Percentiles rank a stretch among this genome's conserved stretches.
Evolutionary conservation across 2,113 vertebrate genomes (phyloP).

Genomic region (Sialia sialis): DNA sequence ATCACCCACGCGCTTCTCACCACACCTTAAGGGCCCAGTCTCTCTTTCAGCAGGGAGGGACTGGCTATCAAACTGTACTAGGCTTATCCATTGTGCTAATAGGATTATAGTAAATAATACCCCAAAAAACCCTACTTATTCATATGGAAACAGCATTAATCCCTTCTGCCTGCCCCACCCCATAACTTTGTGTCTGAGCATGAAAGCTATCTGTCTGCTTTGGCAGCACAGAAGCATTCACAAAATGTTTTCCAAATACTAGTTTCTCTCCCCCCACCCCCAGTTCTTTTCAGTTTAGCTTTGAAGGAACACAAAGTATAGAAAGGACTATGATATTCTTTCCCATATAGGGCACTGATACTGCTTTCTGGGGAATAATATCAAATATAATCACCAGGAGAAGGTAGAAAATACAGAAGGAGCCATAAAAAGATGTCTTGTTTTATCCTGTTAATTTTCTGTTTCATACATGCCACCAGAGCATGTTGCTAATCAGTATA

Average conservation of each 20-base stretch:
- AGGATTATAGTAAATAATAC: background rate
- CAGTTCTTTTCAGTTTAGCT: background rate
- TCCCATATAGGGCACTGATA: background rate
- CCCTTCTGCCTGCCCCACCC: conserved; percentile 4
- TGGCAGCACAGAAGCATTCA: conserved; percentile 4
- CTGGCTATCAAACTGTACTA: background rate
- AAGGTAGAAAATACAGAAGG: background rate
- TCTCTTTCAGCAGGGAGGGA: background rate
- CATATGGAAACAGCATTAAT: conserved; percentile 12
- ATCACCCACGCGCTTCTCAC: conserved; percentile 37
- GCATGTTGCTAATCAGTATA: background rate
- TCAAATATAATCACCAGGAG: background rate
- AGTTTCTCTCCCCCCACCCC: background rate
- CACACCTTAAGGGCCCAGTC: background rate
- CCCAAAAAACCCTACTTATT: background rate
- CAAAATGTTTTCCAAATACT: background rate
- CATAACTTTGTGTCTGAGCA: background rate
- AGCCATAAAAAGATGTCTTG: background rate
- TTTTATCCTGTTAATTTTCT: background rate
- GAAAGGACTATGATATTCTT: background rate
- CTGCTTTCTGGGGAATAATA: background rate
- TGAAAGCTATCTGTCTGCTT: conserved; percentile 12
- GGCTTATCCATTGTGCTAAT: background rate
- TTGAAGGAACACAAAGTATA: background rate
- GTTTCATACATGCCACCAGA: background rate